Percentiles rank a stretch among this genome's conserved stretches.
Evolutionary conservation across 2,797 vertebrate genomes (phyloP).

Genomic region (Crax fasciolata): DNA sequence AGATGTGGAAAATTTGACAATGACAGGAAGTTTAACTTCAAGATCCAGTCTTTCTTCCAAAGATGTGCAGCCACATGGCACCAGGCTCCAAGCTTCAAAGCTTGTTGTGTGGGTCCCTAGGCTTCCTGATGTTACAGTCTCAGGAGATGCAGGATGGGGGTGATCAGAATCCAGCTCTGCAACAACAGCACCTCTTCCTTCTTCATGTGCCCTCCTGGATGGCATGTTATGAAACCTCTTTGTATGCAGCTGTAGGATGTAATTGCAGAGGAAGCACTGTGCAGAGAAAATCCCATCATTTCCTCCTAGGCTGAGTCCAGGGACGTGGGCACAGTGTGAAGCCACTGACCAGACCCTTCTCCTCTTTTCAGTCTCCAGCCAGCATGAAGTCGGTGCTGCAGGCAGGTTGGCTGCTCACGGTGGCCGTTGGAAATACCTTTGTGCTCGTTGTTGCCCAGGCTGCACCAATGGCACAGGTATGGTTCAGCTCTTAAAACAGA

Average conservation of each 20-base stretch:
- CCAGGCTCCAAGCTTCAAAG: not conserved
- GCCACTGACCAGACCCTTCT: slow-evolving; percentile 33
- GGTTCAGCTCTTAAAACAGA: not conserved
- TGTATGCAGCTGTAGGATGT: not conserved
- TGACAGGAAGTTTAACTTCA: not conserved
- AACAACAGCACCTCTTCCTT: not conserved
- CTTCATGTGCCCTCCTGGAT: not conserved
- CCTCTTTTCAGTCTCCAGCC: slow-evolving; percentile 88
- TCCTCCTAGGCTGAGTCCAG: not conserved
- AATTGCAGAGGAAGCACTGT: not conserved
- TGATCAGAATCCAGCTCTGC: not conserved
- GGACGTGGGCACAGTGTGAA: not conserved
- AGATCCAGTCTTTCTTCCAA: slow-evolving; percentile 38
- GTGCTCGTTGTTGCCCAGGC: slow-evolving; percentile 95
- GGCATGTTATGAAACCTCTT: not conserved
- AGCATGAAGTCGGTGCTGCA: slow-evolving; percentile 99
- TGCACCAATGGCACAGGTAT: slow-evolving; percentile 94
- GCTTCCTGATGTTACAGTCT: not conserved
- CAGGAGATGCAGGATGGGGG: not conserved
- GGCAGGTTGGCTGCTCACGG: slow-evolving; percentile 95
- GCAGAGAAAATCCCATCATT: not conserved
- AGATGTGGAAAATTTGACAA: not conserved
- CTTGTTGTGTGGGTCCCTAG: not conserved
- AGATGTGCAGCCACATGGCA: not conserved
- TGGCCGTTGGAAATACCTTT: slow-evolving; percentile 94